These are phyloP conservation scores for Tenebrosternarchus preto DNA, from an alignment of 2,113 vertebrate species.

Conservation along the genomic window DNA sequence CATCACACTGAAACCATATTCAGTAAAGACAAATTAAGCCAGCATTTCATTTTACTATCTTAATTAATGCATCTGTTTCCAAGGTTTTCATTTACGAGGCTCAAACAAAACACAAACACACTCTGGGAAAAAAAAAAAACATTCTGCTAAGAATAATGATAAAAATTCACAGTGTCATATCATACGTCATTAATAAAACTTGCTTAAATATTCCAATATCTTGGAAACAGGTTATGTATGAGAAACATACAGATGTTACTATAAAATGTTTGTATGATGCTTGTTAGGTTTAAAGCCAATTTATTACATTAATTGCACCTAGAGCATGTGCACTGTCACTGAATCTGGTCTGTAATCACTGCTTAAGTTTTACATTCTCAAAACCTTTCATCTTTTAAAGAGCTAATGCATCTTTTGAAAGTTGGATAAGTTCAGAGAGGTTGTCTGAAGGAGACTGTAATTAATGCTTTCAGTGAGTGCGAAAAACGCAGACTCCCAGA, in stretches of 20 bases:
- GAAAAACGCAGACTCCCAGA: constrained; percentile 35
- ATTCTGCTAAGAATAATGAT: constrained; percentile 43
- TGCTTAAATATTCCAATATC: neutral
- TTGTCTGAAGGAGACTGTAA: constrained; percentile 47
- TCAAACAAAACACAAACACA: constrained; percentile 60
- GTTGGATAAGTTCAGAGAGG: constrained; percentile 35
- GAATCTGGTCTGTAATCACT: constrained; percentile 26
- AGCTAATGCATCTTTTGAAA: constrained; percentile 41
- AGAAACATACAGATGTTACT: neutral
- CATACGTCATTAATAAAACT: constrained; percentile 57
- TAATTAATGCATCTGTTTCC: constrained; percentile 74
- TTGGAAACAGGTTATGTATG: neutral
- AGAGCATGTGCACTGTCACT: neutral
- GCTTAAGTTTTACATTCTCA: constrained; percentile 37
- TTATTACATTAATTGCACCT: neutral
- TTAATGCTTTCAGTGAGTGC: constrained; percentile 44
- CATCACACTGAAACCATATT: constrained; percentile 69
- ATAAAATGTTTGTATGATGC: constrained; percentile 14
- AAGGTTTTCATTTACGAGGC: constrained; percentile 71
- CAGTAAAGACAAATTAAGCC: constrained; percentile 72
- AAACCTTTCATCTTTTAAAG: constrained; percentile 42
- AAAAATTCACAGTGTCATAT: constrained; percentile 26
- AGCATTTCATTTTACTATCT: constrained; percentile 72
- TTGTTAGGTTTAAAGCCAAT: neutral
- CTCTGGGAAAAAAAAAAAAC: constrained; percentile 57